These are phyloP conservation scores for Julus scandinavius DNA, from an alignment of 2,888 invertebrate genomes.

Conservation along the genomic window DNA sequence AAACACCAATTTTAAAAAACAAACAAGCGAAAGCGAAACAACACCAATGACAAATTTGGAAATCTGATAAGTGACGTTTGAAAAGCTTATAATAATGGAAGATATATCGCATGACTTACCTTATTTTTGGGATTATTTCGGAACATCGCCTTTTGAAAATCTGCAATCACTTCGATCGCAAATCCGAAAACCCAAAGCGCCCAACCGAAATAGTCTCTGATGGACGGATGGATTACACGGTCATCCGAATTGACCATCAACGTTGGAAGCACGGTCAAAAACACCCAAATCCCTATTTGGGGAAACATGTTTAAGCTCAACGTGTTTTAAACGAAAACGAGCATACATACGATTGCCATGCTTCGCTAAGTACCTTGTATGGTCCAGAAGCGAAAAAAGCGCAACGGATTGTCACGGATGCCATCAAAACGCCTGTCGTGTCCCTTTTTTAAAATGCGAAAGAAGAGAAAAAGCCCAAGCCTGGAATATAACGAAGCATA, in stretches of 20 bases:
- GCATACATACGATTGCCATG: background rate
- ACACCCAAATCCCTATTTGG: constrained; percentile 48
- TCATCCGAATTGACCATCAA: constrained; percentile 2
- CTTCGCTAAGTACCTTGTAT: constrained; percentile 11
- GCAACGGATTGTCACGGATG: constrained; percentile 7
- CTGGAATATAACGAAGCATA: background rate
- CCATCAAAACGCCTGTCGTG: constrained; percentile 24
- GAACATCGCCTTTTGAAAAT: constrained; percentile 45
- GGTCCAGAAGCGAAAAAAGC: constrained; percentile 34
- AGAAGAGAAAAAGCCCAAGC: constrained; percentile 41
- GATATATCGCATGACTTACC: background rate
- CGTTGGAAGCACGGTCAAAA: constrained; percentile 24
- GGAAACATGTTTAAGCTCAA: background rate
- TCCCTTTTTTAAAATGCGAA: constrained; percentile 47
- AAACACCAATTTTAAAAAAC: background rate
- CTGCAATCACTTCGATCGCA: constrained; percentile 41
- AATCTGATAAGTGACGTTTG: too few species aligned
- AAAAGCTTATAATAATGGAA: background rate
- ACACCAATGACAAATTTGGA: too few species aligned
- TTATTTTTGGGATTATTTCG: constrained; percentile 45
- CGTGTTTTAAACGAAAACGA: background rate
- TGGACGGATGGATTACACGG: background rate
- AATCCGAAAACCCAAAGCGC: constrained; percentile 37
- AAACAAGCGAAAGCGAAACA: background rate
- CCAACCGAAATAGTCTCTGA: constrained; percentile 48